phyloP scores from a whole-genome alignment of 2,113 vertebrate species.

The Austrofundulus limnaeus region DNA sequence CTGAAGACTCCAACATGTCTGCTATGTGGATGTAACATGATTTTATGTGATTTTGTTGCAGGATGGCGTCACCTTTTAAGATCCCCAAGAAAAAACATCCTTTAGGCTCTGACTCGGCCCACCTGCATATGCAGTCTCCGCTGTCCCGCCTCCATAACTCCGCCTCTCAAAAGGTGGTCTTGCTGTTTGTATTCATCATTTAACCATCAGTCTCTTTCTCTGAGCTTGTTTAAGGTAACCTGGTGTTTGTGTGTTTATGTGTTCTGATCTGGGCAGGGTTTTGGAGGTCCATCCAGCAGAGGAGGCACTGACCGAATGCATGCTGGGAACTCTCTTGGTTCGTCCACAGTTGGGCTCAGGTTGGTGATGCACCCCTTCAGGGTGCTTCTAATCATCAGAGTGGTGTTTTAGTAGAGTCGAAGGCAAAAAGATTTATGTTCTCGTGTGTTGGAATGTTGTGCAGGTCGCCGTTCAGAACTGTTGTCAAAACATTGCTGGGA shows the following conservation, averaged over 20 bases:
- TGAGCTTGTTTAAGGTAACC: not conserved
- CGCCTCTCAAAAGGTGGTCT: slow-evolving; percentile 20
- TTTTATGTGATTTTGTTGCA: not conserved
- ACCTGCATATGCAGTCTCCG: slow-evolving; percentile 57
- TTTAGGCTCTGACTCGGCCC: slow-evolving; percentile 23
- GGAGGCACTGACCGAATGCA: slow-evolving; percentile 13
- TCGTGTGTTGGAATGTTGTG: not conserved
- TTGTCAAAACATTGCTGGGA: slow-evolving; percentile 39
- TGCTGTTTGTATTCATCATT: not conserved
- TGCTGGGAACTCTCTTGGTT: slow-evolving; percentile 8
- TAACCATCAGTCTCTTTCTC: not conserved
- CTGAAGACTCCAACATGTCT: no score
- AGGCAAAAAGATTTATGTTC: not conserved
- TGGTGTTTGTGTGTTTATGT: not conserved
- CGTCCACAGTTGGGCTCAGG: slow-evolving; percentile 17
- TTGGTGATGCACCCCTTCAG: slow-evolving; percentile 9
- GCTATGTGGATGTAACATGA: no score
- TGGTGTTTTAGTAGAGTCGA: not conserved
- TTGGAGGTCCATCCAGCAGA: slow-evolving; percentile 20
- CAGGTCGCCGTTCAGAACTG: slow-evolving; percentile 23
- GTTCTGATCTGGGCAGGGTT: slow-evolving; percentile 31
- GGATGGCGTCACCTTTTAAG: slow-evolving; percentile 64
- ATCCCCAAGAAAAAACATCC: slow-evolving; percentile 69
- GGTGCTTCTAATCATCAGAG: not conserved
- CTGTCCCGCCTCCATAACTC: slow-evolving; percentile 59